phyloP scores from a whole-genome alignment of 2,797 vertebrate genomes.

The Craterocephalus amniculus region DNA sequence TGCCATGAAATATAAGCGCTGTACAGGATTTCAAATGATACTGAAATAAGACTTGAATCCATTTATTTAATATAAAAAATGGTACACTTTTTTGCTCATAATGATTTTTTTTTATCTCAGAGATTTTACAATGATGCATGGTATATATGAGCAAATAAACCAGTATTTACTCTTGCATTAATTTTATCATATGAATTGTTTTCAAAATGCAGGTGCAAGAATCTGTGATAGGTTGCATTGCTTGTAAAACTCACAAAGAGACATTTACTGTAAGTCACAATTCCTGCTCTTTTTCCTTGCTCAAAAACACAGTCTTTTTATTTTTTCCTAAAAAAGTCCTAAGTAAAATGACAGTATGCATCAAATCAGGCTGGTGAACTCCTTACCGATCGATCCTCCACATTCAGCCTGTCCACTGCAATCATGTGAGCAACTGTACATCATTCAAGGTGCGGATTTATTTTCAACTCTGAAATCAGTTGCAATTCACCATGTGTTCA shows the following conservation, averaged over 20 bases:
- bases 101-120: constrained; percentile 65
- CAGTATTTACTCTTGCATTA: constrained; percentile 64
- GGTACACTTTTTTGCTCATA: constrained; percentile 72
- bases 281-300: constrained; percentile 4
- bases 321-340: too few species aligned
- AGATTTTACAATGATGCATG: constrained; percentile 61
- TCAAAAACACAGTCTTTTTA: too few species aligned
- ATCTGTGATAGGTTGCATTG: neutral
- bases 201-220: constrained; percentile 33
- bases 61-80: constrained; percentile 84
- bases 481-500: constrained; percentile 57
- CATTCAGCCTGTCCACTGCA: constrained; percentile 19
- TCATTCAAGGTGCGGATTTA: constrained; percentile 44
- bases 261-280: neutral
- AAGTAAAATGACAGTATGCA: constrained; percentile 11
- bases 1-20: constrained; percentile 68
- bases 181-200: constrained; percentile 39
- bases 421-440: constrained; percentile 65
- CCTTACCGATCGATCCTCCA: constrained; percentile 6
- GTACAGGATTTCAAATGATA: constrained; percentile 73
- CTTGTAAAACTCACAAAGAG: neutral
- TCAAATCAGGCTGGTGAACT: constrained; percentile 3
- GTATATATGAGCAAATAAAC: constrained; percentile 78
- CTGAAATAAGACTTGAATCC: constrained; percentile 79
- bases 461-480: constrained; percentile 57